phyloP scores from a whole-genome alignment of 2,888 invertebrate genomes.

The Scaptomyza caliginosa region DNA sequence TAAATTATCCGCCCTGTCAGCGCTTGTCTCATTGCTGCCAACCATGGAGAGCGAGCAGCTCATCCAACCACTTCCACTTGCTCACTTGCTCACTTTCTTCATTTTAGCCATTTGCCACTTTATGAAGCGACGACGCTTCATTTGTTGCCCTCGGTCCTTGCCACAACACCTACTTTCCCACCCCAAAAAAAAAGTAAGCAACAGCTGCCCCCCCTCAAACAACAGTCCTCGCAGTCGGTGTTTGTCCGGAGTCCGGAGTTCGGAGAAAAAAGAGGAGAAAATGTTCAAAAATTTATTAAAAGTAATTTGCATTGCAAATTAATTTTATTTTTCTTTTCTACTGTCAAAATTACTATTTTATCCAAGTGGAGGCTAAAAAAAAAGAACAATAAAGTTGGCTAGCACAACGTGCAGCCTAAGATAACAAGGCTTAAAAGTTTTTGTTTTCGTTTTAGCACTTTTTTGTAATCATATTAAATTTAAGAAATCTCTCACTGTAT shows the following conservation, averaged over 20 bases:
- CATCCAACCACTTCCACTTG: background rate
- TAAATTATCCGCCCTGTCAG: constrained; percentile 68
- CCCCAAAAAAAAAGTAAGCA: constrained; percentile 41
- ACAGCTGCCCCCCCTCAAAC: constrained; percentile 48
- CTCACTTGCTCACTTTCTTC: background rate
- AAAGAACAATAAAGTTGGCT: background rate
- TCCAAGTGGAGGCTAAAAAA: constrained; percentile 46
- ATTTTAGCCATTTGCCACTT: constrained; percentile 45
- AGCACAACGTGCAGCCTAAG: constrained; percentile 38
- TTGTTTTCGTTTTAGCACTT: too few relatives aligned
- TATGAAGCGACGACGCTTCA: constrained; percentile 65
- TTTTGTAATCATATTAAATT: too few relatives aligned
- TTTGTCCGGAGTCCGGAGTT: constrained; percentile 1
- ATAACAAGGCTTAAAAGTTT: constrained; percentile 47
- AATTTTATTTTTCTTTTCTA: constrained; percentile 44
- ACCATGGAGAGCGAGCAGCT: constrained; percentile 5
- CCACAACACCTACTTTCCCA: background rate
- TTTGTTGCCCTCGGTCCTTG: constrained; percentile 52
- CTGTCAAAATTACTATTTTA: constrained; percentile 68
- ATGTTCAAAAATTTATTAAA: constrained; percentile 58
- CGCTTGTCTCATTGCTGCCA: constrained; percentile 45
- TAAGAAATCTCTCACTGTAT: too few relatives aligned
- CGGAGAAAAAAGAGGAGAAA: too few relatives aligned
- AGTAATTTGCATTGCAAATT: constrained; percentile 74
- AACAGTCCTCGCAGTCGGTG: constrained; percentile 2